Evolutionary conservation across 2,797 vertebrate species (phyloP).

Genomic region (Gobio occitaniae): DNA sequence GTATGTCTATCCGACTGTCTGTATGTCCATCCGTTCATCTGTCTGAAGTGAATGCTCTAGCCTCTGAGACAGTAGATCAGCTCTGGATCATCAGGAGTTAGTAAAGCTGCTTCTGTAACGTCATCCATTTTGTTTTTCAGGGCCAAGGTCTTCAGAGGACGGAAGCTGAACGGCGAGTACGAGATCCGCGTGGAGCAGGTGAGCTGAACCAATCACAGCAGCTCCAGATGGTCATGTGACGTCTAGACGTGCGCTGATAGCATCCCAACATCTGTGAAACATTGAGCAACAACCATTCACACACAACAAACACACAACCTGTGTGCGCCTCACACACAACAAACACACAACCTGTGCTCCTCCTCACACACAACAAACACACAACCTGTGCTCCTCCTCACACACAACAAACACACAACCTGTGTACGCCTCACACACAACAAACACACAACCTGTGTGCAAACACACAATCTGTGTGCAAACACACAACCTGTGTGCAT

Average conservation of each 20-base stretch:
- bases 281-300: background rate
- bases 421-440: no score
- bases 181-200: slow-evolving; percentile 98
- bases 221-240: slow-evolving; percentile 38
- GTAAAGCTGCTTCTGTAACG: background rate
- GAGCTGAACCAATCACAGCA: slow-evolving; percentile 13
- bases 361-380: no score
- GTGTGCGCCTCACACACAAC: background rate
- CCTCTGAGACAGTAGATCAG: background rate
- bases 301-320: background rate
- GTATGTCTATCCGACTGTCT: no score
- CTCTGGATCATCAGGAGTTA: background rate
- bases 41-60: no score
- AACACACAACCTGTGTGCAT: no score
- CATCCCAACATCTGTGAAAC: background rate
- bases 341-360: background rate
- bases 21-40: no score
- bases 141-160: slow-evolving; percentile 93
- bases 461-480: no score
- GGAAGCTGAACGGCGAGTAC: slow-evolving; percentile 92
- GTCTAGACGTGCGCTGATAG: background rate
- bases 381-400: no score
- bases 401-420: no score
- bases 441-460: no score
- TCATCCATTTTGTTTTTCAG: slow-evolving; percentile 70